Evolutionary conservation across 2,113 vertebrate genomes (phyloP).

Genomic region (Ammodytes marinus): DNA sequence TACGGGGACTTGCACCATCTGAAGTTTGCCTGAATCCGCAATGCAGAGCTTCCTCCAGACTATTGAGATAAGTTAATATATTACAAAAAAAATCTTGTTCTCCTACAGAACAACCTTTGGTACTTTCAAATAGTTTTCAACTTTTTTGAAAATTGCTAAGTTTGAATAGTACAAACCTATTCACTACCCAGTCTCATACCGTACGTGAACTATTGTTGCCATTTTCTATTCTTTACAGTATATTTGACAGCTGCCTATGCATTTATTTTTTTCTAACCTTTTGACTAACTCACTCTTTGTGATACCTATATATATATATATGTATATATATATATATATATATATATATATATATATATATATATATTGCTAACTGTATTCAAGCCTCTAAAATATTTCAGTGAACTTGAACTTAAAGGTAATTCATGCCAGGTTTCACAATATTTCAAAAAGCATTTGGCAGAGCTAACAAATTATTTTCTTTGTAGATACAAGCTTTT

Average conservation of each 20-base stretch:
- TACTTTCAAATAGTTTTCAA: conserved; percentile 1
- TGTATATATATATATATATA: no score
- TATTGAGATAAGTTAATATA: conserved; percentile 22
- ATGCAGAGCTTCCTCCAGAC: conserved; percentile 25
- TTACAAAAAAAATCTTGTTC: not conserved
- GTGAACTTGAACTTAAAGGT: not conserved
- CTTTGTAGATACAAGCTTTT: conserved; percentile 8
- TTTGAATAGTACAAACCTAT: not conserved
- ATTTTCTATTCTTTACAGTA: not conserved
- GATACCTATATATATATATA: no score
- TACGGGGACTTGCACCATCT: conserved; percentile 69
- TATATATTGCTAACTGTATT: not conserved
- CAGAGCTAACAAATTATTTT: not conserved
- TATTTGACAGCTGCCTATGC: not conserved
- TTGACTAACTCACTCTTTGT: not conserved
- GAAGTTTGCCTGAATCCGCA: conserved; percentile 39
- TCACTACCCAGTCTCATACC: no score
- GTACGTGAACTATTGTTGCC: not conserved
- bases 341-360: no score
- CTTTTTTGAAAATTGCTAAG: not conserved
- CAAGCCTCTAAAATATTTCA: not conserved
- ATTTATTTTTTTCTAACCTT: not conserved
- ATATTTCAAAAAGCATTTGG: not conserved
- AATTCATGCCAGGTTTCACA: not conserved
- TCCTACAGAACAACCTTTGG: conserved; percentile 1